Evolutionary conservation across 2,113 vertebrate species (phyloP).

Genomic region (Eurypyga helias): DNA sequence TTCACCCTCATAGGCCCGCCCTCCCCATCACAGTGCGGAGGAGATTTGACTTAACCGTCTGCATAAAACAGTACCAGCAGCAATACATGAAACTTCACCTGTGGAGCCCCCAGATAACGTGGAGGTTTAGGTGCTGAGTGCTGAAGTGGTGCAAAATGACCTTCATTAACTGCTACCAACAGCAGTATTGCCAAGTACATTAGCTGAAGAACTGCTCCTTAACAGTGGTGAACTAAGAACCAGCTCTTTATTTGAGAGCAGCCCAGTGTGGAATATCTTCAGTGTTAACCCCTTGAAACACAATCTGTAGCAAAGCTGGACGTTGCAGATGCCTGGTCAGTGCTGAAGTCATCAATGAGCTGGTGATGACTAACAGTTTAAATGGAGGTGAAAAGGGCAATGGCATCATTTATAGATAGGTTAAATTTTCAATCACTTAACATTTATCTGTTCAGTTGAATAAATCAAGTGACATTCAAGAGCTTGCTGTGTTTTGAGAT

Average conservation of each 20-base stretch:
- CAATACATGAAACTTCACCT: not conserved
- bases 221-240: not conserved
- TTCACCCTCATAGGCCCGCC: not conserved
- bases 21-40: not conserved
- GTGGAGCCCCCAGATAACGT: not conserved
- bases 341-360: not conserved
- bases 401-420: not conserved
- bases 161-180: not conserved
- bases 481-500: not conserved
- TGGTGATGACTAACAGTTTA: not conserved
- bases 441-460: not conserved
- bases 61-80: not conserved
- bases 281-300: not conserved
- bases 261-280: not conserved
- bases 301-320: not conserved
- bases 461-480: not conserved
- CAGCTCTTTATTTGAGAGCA: not conserved
- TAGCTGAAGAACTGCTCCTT: not conserved
- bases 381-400: not conserved
- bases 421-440: not conserved
- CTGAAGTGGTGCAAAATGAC: not conserved
- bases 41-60: not conserved
- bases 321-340: not conserved
- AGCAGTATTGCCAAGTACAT: rapidly evolving
- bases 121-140: not conserved